Evolutionary conservation across 2,797 vertebrate genomes (phyloP), one percentile per base, ranked within the genome.

Genomic region (Pantherophis vulpinus): DNA sequence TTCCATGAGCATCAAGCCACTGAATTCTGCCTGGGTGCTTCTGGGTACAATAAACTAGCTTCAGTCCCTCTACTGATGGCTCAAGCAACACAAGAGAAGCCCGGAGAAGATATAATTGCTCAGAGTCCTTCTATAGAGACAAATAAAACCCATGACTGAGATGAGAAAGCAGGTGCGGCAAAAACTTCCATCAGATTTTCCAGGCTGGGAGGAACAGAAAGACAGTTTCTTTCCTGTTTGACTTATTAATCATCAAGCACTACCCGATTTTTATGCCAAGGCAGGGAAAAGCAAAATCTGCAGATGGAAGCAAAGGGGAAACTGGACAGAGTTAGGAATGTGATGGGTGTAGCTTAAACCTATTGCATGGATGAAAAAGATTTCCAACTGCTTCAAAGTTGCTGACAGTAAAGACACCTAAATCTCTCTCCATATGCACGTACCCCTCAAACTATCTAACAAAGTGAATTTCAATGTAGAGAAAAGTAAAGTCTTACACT

Each of bases 81-180:
- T n/a, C 47, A 83, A 94, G 92, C 5, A 93, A 83, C 94, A 87
- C 23, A 91, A 92, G 93, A 92, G 0, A 42, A 93, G 58, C 16
- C 55, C 56, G 23, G 32, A 29, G 88, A 95, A 94, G 95, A 55
- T 93, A 89, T 95, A 93, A 87, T 94, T 74, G 54, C 90, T 96
- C 42, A 93, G 93, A 95, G 94, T 93, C 70, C 90, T n/a, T 86
- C 91, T 56, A 74, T 70, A 93, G 91, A 89, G 32, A 95, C 89
- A 6, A 55, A 59, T 29, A 91, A 95, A 93, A 94, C 0, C 1
- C 25, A 88, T 87, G 93, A 89, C 27, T 55, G 94, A 86, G 92
- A 96, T 86, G 20, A 32, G 79, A 95, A 93, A 86, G 54, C 93
- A 94, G 87, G 92, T 95, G 90, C 47, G 16, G 42, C 61, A 54